Base-by-base conservation (phyloP, 1,140 invertebrate genomes). In the Holcopasites calliopsidis region DNA sequence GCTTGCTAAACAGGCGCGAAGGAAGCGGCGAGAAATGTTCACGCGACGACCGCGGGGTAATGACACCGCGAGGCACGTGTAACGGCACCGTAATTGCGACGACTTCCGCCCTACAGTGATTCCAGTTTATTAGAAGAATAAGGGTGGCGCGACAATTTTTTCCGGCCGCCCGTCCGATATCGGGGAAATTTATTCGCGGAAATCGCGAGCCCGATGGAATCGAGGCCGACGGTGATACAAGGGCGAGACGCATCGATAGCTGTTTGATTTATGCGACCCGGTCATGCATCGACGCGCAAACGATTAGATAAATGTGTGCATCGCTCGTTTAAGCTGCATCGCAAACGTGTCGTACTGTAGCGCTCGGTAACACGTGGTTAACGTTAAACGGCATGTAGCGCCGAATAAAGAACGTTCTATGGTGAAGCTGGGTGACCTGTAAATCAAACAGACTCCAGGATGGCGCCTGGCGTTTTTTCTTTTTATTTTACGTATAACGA, bases 351-450 rank as follows among this genome's bases (percentile, higher is more conserved):
- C 62, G 57, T 40, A 2, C 6, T 16, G 16, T 23, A 58, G 42
- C 35, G 61, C 31, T 18, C 72, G 62, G 40, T 33, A 62, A 72
- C 77, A 18, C 38, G 66, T 57, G 38, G 44, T 40, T 42, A 79
- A 78, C 76, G 72, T 69, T 62, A 21, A 35, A 5, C 16, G 28
- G 11, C 61, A 18, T 21, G 18, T 10, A 33, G 18, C 33, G 21
- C 16, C 35, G 16, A 61, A 18, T n/a, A 7, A 44, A 21, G 31
- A 38, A 3, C 2, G 33, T 23, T 5, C 11, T 3, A 49, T 21
- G 11, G 23, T 11, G 21, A 60, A 38, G 18, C 10, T 21, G 26
- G 40, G 26, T 13, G 23, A 62, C 44, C 58, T 26, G 57, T n/a
- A 18, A 61, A 28, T 18, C 35, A n/a, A 55, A 31, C 52, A n/a